These are phyloP conservation scores for Caenorhabditis remanei DNA, from an alignment of 1,140 invertebrate species.

Conservation along the genomic window DNA sequence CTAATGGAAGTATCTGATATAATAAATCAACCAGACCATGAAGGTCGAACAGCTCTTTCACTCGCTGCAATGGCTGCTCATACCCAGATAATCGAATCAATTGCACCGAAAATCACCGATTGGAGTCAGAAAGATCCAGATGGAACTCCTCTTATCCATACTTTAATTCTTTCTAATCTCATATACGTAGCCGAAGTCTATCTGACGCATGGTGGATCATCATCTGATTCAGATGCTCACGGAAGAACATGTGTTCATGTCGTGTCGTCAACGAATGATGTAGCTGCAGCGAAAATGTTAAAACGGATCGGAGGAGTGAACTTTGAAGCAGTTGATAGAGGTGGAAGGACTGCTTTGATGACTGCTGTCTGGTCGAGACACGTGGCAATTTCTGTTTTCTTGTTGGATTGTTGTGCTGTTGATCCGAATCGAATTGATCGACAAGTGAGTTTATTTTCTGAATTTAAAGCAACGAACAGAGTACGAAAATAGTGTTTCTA, in stretches of 20 bases:
- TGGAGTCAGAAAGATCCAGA: constrained; percentile 61
- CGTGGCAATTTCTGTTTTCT: constrained; percentile 56
- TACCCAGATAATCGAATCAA: constrained; percentile 44
- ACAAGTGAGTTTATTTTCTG: constrained; percentile 52
- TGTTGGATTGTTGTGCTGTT: constrained; percentile 59
- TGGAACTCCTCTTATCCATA: constrained; percentile 62
- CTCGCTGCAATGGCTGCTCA: constrained; percentile 62
- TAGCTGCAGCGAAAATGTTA: constrained; percentile 63
- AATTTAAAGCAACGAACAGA: background rate
- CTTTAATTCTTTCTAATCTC: constrained; percentile 61
- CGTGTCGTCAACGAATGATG: constrained; percentile 58
- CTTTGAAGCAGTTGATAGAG: constrained; percentile 64
- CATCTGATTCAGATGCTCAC: constrained; percentile 60
- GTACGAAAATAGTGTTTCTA: background rate
- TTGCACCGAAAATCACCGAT: constrained; percentile 29
- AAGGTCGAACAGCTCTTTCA: constrained; percentile 62
- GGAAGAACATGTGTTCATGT: constrained; percentile 62
- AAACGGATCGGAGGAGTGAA: constrained; percentile 48
- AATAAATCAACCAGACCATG: constrained; percentile 53
- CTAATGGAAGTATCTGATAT: constrained; percentile 55
- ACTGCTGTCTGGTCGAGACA: constrained; percentile 64
- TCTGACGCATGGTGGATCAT: constrained; percentile 40
- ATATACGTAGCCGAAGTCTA: constrained; percentile 60
- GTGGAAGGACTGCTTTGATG: constrained; percentile 65
- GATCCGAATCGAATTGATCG: constrained; percentile 63